A percentile compares a stretch with the other conserved stretches of the same genome.
Evolutionary conservation across 2,888 invertebrate genomes (phyloP).

Genomic region (Cartodere bifasciata): DNA sequence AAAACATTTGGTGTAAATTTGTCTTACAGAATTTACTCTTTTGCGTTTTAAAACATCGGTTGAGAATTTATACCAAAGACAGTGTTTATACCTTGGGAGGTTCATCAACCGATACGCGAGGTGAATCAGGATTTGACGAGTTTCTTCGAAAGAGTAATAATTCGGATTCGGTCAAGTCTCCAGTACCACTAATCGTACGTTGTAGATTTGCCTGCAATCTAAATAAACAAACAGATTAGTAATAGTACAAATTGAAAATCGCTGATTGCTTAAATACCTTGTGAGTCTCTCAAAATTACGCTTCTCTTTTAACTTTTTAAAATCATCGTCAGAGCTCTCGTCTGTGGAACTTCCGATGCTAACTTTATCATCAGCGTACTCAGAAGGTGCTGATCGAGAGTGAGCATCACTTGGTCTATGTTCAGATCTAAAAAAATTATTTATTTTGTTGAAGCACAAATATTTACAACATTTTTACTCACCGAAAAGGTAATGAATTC

Average conservation of each 20-base stretch:
- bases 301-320: constrained; percentile 52
- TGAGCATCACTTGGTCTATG: constrained; percentile 4
- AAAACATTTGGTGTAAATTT: too few relatives aligned
- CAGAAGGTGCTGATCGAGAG: constrained; percentile 9
- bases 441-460: too few relatives aligned
- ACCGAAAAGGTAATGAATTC: constrained; percentile 31
- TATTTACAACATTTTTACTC: constrained; percentile 10
- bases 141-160: background rate
- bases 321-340: constrained; percentile 46
- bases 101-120: too few relatives aligned
- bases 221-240: constrained; percentile 7
- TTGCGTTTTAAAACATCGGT: too few relatives aligned
- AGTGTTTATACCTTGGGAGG: too few relatives aligned
- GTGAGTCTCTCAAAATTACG: constrained; percentile 53
- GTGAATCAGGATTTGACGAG: too few relatives aligned
- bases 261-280: constrained; percentile 19
- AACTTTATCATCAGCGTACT: constrained; percentile 26
- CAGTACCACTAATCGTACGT: constrained; percentile 17
- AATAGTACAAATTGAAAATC: constrained; percentile 5
- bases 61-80: too few relatives aligned
- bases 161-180: constrained; percentile 1
- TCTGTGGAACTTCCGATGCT: constrained; percentile 33
- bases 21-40: too few relatives aligned
- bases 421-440: too few relatives aligned
- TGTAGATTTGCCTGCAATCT: constrained; percentile 22